Conservation (phyloP, 2,888 invertebrate species). For the Chromoteleia sp. region DNA sequence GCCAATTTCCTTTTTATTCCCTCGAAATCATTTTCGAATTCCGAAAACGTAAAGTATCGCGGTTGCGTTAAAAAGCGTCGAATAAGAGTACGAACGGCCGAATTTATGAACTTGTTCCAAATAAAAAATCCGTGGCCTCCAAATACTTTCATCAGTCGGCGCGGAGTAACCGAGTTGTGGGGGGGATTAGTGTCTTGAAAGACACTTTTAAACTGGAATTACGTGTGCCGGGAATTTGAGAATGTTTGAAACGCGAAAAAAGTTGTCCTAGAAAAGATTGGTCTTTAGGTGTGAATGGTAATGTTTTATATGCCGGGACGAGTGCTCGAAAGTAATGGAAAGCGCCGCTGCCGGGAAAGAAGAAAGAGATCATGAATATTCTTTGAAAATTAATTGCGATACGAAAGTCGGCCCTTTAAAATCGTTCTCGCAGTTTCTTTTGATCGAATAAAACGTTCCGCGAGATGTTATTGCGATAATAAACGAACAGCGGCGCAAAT, state of each 20-base stretch:
- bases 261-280: slow-evolving; percentile 62
- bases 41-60: neutral
- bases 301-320: slow-evolving; percentile 41
- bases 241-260: slow-evolving; percentile 56
- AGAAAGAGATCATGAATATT: slow-evolving; percentile 52
- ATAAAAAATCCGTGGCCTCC: slow-evolving; percentile 14
- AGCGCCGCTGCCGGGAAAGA: slow-evolving; percentile 14
- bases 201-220: slow-evolving; percentile 57
- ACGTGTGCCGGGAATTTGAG: slow-evolving; percentile 42
- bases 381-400: slow-evolving; percentile 45
- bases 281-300: slow-evolving; percentile 54
- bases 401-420: slow-evolving; percentile 10
- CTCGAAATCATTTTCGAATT: neutral
- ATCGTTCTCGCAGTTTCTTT: neutral
- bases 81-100: neutral
- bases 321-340: slow-evolving; percentile 38
- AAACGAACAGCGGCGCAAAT: too few species aligned
- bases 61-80: neutral
- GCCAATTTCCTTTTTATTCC: too few species aligned
- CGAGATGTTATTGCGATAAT: too few species aligned
- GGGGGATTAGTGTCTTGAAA: slow-evolving; percentile 55
- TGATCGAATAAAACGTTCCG: neutral
- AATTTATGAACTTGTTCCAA: slow-evolving; percentile 19
- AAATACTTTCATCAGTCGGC: slow-evolving; percentile 40
- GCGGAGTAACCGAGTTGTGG: slow-evolving; percentile 47